phyloP scores from a whole-genome alignment of 1,140 invertebrate genomes.

The Drosophila serrata region DNA sequence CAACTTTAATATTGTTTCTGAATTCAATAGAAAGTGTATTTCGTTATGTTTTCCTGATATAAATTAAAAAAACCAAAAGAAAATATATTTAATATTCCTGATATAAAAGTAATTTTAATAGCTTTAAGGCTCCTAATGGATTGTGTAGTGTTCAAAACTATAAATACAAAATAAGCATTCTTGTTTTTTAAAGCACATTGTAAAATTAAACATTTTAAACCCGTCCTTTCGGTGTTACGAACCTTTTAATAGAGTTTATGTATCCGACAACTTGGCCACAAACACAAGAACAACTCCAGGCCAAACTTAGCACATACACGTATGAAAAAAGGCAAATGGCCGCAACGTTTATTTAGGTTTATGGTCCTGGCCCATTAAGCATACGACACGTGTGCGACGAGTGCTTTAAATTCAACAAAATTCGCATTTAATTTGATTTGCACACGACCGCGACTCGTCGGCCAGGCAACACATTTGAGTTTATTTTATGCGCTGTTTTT shows the following conservation, averaged over 20 bases:
- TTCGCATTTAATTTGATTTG: conserved; percentile 68
- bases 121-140: not conserved
- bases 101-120: not conserved
- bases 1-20: not conserved
- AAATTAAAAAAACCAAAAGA: not conserved
- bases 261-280: conserved; percentile 9
- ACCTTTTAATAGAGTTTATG: conserved; percentile 37
- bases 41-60: not conserved
- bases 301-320: conserved; percentile 9
- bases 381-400: conserved; percentile 51
- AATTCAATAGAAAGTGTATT: no score
- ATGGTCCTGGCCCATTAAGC: conserved; percentile 35
- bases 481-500: not conserved
- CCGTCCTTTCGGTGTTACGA: conserved; percentile 13
- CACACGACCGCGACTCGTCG: conserved; percentile 20
- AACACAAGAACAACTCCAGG: conserved; percentile 15
- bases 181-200: not conserved
- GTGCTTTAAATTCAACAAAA: conserved; percentile 52
- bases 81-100: not conserved
- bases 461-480: conserved; percentile 22
- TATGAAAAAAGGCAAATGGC: conserved; percentile 25
- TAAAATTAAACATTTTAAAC: conserved; percentile 5
- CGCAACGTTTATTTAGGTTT: conserved; percentile 56
- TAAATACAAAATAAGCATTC: not conserved
- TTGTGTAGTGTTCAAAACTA: not conserved